Base-by-base conservation (phyloP, 2,888 invertebrate species). In the Anticlea derivata region DNA sequence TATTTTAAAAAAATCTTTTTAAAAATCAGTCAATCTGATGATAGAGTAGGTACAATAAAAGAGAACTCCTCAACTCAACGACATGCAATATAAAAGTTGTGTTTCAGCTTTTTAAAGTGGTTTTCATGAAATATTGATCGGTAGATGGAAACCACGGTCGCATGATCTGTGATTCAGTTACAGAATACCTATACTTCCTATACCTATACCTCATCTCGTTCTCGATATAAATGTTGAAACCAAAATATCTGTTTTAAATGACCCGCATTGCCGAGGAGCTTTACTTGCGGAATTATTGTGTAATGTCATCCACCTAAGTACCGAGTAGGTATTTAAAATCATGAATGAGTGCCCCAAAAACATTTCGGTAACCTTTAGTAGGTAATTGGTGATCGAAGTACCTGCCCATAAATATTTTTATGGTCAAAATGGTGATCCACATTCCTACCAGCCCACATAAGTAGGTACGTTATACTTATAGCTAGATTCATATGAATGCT, bases 251-350 rank as follows among this genome's bases (percentile, higher is more conserved):
- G 33, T 20, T 5, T 12, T 20, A 27, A 35, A 39, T 48, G 33
- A 27, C 7, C 29, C 13, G 7, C 33, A 17, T 26, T 3, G 8
- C 10, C 17, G n/a, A 11, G 8, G n/a, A 34, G 17, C 31, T 48
- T 39, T 17, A 17, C 2, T 38, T 43, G 43, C 29, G 17, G 30
- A 13, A 41, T 41, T 34, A 47, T 33, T 40, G 26, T 34, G 8
- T 55, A 55, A 59, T 55, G 56, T 53, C 48, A 43, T 24, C 30
- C n/a, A n/a, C n/a, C n/a, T n/a, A n/a, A n/a, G n/a, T n/a, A n/a
- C n/a, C n/a, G 34, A 8, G 22, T 34, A 29, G 11, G 35, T 48
- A 45, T 41, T 45, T 38, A 49, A 35, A 47, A 20, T 31, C 26
- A 22, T 39, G 47, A 47, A 27, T 39, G 23, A 40, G 39, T 24